These are phyloP conservation scores for Phylloscopus collybita DNA, from an alignment of 2,797 vertebrate species.

Conservation along the genomic window DNA sequence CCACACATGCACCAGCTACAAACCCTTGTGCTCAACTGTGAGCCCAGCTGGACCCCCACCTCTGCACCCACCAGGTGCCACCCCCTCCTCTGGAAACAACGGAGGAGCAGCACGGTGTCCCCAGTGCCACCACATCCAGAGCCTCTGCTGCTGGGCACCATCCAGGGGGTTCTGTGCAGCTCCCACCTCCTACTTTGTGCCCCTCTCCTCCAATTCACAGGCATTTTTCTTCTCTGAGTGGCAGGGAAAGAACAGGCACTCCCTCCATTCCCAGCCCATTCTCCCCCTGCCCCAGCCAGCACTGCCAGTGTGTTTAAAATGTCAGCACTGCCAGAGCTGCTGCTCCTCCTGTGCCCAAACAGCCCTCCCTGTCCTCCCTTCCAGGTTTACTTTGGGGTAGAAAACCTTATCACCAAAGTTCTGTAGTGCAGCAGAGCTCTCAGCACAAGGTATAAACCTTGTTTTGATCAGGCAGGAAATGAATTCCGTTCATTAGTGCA, in stretches of 20 bases:
- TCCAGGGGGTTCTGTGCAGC: not conserved
- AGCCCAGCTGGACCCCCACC: fast-evolving
- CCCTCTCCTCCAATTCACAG: not conserved
- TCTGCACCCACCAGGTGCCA: not conserved
- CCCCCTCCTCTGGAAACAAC: not conserved
- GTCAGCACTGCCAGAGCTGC: not conserved
- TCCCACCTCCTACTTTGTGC: not conserved
- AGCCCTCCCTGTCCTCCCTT: not conserved
- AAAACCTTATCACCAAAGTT: not conserved
- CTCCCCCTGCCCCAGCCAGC: not conserved
- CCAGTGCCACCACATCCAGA: fast-evolving
- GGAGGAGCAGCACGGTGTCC: fast-evolving
- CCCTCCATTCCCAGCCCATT: not conserved
- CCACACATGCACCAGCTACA: fast-evolving
- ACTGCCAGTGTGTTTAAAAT: fast-evolving
- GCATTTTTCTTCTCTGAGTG: not conserved
- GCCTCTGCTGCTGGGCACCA: not conserved
- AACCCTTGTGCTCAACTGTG: not conserved
- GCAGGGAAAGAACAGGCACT: not conserved
- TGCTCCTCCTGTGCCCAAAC: not conserved
- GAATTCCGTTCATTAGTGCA: not conserved
- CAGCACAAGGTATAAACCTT: not conserved
- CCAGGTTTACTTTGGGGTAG: not conserved
- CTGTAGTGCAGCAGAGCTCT: not conserved
- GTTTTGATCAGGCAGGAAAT: constrained; percentile 17